Conservation (phyloP, 2,888 invertebrate species). For the Nezara viridula region DNA sequence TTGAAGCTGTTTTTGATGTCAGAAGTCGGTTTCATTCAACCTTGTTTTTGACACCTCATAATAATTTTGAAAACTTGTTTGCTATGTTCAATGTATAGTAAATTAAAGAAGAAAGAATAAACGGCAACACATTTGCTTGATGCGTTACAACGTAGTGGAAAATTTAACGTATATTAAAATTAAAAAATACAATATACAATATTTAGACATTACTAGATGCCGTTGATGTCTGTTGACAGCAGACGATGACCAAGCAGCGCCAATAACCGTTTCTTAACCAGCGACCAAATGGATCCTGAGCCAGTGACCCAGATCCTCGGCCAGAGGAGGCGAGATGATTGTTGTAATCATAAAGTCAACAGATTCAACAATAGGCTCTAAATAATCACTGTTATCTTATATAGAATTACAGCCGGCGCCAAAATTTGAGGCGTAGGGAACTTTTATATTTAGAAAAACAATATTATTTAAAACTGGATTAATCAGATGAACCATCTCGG, state of each 20-base stretch:
- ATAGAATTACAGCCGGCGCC: neutral
- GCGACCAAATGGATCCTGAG: neutral
- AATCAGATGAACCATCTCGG: neutral
- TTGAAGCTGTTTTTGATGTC: no score
- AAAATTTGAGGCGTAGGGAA: neutral
- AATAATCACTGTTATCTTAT: conserved; percentile 1
- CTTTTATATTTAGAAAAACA: neutral
- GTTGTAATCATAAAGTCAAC: neutral
- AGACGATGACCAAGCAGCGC: neutral
- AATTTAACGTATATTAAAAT: no score
- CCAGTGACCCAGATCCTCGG: neutral
- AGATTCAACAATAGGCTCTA: conserved; percentile 3
- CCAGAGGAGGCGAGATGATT: neutral
- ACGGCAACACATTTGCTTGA: no score
- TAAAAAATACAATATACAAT: no score
- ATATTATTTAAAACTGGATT: neutral
- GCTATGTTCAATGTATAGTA: no score
- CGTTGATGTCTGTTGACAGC: no score
- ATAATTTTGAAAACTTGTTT: no score
- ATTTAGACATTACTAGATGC: no score
- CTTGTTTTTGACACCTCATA: no score
- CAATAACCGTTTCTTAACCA: neutral
- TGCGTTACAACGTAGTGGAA: no score
- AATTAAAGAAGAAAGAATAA: no score
- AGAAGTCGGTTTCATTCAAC: no score